Evolutionary conservation across 1,140 invertebrate species (phyloP).

Genomic region (Pomacea maculata): DNA sequence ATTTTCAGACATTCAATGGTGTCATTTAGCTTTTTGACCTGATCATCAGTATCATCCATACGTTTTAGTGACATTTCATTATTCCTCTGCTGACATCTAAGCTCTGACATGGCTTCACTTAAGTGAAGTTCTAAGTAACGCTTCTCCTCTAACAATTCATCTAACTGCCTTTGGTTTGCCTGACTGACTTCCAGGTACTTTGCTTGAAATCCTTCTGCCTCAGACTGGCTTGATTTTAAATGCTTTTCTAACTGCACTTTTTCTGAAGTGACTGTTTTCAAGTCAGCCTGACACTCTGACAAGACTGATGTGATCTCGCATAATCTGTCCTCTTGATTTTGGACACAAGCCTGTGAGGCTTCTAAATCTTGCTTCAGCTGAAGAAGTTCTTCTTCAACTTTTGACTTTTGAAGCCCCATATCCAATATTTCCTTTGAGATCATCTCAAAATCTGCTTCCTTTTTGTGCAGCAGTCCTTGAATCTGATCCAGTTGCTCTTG

Average conservation of each 20-base stretch:
- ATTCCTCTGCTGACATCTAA: constrained; percentile 1
- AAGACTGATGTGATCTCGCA: no score
- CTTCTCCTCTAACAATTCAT: constrained; percentile 6
- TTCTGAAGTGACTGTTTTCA: constrained; percentile 7
- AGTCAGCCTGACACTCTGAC: not conserved
- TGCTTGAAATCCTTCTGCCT: constrained; percentile 17
- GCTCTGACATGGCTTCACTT: constrained; percentile 2
- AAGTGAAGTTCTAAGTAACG: constrained; percentile 12
- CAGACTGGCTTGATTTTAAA: not conserved
- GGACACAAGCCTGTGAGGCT: no score
- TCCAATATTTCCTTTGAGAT: no score
- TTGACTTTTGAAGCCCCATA: no score
- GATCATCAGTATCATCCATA: constrained; percentile 3
- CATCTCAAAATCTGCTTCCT: no score
- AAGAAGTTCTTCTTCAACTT: no score
- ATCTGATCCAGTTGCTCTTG: constrained; percentile 1
- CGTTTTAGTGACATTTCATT: not conserved
- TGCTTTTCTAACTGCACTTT: constrained; percentile 1
- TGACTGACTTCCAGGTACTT: constrained; percentile 8
- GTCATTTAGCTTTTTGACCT: constrained; percentile 6
- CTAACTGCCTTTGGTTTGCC: not conserved
- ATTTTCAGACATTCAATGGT: constrained; percentile 3
- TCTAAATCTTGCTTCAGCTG: no score
- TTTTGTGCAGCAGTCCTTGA: no score
- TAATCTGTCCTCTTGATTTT: no score